phyloP scores from a whole-genome alignment of 2,888 invertebrate genomes.

The Vanessa cardui region DNA sequence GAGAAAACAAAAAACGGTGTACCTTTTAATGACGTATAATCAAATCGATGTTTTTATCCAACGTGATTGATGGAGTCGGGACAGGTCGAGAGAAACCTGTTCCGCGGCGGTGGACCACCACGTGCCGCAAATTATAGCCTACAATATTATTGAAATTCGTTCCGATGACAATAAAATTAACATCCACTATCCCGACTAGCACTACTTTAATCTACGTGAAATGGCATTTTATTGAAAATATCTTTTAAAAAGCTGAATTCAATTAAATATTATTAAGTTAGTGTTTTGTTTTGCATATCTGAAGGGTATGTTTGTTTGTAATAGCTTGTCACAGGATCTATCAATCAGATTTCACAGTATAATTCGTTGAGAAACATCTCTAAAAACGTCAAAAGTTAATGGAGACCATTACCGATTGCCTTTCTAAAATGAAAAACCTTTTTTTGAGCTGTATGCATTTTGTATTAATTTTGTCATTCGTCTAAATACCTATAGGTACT shows the following conservation, averaged over 20 bases:
- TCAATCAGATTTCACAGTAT: too few relatives aligned
- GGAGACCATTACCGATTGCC: too few relatives aligned
- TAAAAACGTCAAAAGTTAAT: too few relatives aligned
- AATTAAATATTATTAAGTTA: too few relatives aligned
- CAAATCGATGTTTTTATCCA: constrained; percentile 62
- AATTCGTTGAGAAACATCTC: too few relatives aligned
- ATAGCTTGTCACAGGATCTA: too few relatives aligned
- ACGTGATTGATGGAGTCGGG: constrained; percentile 64
- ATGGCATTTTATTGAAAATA: background rate
- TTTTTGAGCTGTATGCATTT: too few relatives aligned
- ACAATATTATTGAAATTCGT: constrained; percentile 26
- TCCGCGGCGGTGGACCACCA: constrained; percentile 46
- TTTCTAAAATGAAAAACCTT: too few relatives aligned
- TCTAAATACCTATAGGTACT: too few relatives aligned
- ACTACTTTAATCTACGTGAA: background rate
- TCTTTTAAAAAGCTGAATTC: background rate
- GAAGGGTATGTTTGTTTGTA: too few relatives aligned
- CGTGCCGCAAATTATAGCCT: constrained; percentile 41
- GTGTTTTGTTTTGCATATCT: background rate
- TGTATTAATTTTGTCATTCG: too few relatives aligned
- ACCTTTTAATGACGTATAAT: constrained; percentile 61
- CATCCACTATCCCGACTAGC: background rate
- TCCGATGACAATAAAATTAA: constrained; percentile 26
- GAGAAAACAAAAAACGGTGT: constrained; percentile 42
- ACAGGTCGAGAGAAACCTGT: constrained; percentile 67